These are phyloP conservation scores for Scylla paramamosain DNA, from an alignment of 1,140 invertebrate species.

Conservation along the genomic window DNA sequence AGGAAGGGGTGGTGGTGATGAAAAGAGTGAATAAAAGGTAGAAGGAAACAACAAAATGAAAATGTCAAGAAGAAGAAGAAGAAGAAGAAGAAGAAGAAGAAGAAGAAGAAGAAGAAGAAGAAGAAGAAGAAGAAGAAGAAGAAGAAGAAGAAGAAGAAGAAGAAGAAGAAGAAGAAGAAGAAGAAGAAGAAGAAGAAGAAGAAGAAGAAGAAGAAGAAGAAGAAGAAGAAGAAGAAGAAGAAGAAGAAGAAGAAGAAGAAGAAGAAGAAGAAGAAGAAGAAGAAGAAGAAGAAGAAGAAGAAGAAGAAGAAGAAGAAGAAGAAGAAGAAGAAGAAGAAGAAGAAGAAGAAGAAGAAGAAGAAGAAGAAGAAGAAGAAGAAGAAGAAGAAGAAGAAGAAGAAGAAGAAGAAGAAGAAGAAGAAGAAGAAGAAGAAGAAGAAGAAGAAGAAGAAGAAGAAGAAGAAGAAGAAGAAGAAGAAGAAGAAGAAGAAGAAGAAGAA, in stretches of 20 bases:
- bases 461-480: not conserved
- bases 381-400: not conserved
- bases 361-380: constrained; percentile 30
- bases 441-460: not conserved
- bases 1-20: not conserved
- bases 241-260: not conserved
- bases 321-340: constrained; percentile 34
- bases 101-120: not conserved
- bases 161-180: constrained; percentile 34
- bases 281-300: not conserved
- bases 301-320: constrained; percentile 14
- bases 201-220: constrained; percentile 17
- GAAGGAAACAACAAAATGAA: not conserved
- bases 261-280: not conserved
- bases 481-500: constrained; percentile 31
- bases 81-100: not conserved
- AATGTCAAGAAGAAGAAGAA: not conserved
- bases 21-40: not conserved
- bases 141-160: constrained; percentile 24
- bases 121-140: not conserved
- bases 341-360: constrained; percentile 34
- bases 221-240: not conserved
- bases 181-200: constrained; percentile 35
- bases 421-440: not conserved
- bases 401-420: not conserved